A percentile compares a stretch with the other conserved stretches of the same genome.
phyloP scores from a whole-genome alignment of 1,140 invertebrate species.

The Pogonognathellus flavescens region DNA sequence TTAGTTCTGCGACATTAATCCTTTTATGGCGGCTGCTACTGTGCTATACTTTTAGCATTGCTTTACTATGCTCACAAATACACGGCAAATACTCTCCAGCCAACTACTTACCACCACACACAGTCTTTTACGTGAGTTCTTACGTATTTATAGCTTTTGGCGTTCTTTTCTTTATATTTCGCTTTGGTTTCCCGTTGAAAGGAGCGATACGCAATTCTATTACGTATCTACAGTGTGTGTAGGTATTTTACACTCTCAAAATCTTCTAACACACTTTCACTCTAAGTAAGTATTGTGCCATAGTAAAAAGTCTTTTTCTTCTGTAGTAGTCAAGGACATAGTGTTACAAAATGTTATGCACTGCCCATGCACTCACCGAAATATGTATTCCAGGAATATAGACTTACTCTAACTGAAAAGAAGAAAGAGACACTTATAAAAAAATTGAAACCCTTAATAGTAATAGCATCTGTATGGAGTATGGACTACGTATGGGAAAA shows the following conservation, averaged over 20 bases:
- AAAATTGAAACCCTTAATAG: background rate
- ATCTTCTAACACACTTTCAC: no score
- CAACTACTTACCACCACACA: background rate
- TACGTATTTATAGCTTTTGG: conserved; percentile 46
- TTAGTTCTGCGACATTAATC: conserved; percentile 67
- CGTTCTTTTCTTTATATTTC: conserved; percentile 40
- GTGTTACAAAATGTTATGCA: background rate
- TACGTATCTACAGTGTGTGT: conserved; percentile 1
- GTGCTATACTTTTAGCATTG: no score
- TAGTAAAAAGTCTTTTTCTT: no score
- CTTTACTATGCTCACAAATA: background rate
- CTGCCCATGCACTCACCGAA: background rate
- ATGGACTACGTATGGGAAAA: background rate
- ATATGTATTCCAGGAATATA: conserved; percentile 11
- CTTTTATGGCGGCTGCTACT: conserved; percentile 56
- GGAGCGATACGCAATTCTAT: background rate
- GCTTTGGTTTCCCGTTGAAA: background rate
- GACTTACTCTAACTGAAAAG: background rate
- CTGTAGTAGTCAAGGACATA: no score
- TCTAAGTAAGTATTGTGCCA: no score
- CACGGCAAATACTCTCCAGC: background rate
- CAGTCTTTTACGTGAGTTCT: conserved; percentile 36
- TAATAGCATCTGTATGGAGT: background rate
- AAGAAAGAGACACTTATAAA: background rate
- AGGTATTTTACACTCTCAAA: background rate